Evolutionary conservation across 2,113 vertebrate species (phyloP).

Genomic region (Ailurus styani): DNA sequence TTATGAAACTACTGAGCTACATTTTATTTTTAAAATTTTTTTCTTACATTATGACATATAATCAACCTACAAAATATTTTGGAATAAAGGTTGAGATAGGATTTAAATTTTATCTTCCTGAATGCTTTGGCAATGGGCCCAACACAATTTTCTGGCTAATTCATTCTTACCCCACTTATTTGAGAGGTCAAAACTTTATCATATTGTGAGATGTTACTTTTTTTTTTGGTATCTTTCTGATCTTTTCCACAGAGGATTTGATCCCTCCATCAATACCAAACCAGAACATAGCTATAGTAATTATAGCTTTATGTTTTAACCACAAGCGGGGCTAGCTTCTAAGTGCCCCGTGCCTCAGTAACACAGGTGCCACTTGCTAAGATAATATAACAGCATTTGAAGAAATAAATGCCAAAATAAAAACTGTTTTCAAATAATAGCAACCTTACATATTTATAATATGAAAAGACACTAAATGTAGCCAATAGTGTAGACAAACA

Average conservation of each 20-base stretch:
- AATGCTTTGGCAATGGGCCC: background rate
- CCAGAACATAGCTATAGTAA: background rate
- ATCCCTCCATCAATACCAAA: background rate
- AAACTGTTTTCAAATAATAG: background rate
- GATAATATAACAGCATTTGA: background rate
- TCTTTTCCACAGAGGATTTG: background rate
- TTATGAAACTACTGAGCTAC: background rate
- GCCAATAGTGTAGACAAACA: background rate
- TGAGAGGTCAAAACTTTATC: background rate
- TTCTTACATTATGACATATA: slow-evolving; percentile 16
- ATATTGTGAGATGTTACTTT: background rate
- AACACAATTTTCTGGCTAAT: background rate
- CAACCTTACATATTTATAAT: background rate
- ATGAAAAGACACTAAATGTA: background rate
- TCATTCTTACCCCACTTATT: background rate
- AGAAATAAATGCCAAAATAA: background rate
- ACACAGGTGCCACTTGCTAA: background rate
- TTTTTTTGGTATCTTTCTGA: background rate
- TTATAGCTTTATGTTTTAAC: background rate
- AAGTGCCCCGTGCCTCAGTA: background rate
- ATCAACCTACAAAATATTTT: slow-evolving; percentile 27
- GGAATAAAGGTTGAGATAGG: background rate
- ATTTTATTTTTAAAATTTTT: background rate
- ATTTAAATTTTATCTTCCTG: background rate
- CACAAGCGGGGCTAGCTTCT: background rate